Base-by-base conservation (phyloP, 2,113 vertebrate species). In the Erythrocercus mccallii region DNA sequence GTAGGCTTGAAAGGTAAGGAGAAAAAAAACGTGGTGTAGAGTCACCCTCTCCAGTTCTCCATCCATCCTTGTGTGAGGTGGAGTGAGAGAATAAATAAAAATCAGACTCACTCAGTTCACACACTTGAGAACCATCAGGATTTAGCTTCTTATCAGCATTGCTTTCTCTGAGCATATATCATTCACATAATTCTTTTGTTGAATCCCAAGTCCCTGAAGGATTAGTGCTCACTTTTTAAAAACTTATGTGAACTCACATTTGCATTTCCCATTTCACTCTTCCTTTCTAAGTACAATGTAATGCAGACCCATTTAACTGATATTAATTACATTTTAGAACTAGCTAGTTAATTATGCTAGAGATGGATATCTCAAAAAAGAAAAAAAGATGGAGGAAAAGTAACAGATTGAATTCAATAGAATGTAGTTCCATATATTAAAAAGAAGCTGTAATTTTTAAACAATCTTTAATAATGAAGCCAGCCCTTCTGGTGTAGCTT, bases 301-400 rank as follows among this genome's bases (percentile, higher is more conserved):
- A 94, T 92, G 78, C 87, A 79, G 91, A 77, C n/a, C 19, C 22
- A 78, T 92, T 62, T 94, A 60, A 82, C 51, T 94, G 40, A 97
- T 95, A 95, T 77, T 92, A 94, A 96, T 91, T 96, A 62, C 66
- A 91, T 76, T 95, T 97, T 83, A 92, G 79, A 93, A 92, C 51
- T 38, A 90, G 44, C 68, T 84, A 86, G 64, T 72, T 95, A 94
- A 92, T 88, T 95, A 81, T 94, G 14, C 27, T 89, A 74, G 58
- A 94, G 72, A 79, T 30, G 91, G 70, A 23, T 47, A 94, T 45
- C 25, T 60, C 54, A 88, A 58, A 82, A 91, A 87, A 62, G 12
- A 20, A 74, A 60, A 40, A 77, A 85, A 47, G 14, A 82, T 76
- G 62, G n/a, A 85, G 71, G 33, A 42, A 95, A 66, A 53, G 54